These are phyloP conservation scores for Helobdella robusta DNA, from an alignment of 2,888 invertebrate genomes.

Conservation along the genomic window DNA sequence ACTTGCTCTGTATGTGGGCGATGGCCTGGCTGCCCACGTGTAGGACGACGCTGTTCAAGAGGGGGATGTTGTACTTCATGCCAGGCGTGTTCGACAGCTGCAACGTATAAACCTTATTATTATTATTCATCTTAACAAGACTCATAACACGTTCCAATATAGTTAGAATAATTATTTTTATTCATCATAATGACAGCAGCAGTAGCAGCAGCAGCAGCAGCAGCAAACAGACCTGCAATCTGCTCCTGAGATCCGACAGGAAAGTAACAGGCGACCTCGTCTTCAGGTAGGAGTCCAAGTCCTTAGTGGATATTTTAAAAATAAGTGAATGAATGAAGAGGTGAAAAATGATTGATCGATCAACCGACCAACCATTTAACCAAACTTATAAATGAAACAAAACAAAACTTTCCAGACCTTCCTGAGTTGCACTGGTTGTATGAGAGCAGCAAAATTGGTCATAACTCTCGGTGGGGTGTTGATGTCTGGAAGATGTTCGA, in stretches of 20 bases:
- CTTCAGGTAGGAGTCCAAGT: conserved; percentile 89
- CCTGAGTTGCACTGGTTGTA: conserved; percentile 77
- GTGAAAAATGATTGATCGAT: background rate
- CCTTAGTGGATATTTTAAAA: conserved; percentile 50
- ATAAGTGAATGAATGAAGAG: background rate
- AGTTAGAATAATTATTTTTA: too few relatives aligned
- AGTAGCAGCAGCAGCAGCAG: background rate
- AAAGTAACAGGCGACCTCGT: conserved; percentile 88
- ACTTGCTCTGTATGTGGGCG: conserved; percentile 75
- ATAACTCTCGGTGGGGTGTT: conserved; percentile 76
- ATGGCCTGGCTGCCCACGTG: conserved; percentile 91
- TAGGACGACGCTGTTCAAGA: conserved; percentile 92
- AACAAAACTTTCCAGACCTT: conserved; percentile 54
- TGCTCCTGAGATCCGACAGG: conserved; percentile 74
- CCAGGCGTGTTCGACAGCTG: conserved; percentile 59
- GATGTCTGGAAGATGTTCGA: conserved; percentile 77
- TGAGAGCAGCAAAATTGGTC: conserved; percentile 74
- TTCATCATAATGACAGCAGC: background rate
- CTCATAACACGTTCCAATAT: too few relatives aligned
- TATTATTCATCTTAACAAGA: too few relatives aligned
- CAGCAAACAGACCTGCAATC: conserved; percentile 61
- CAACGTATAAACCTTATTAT: too few relatives aligned
- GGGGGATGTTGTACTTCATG: conserved; percentile 81
- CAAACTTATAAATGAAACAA: background rate
- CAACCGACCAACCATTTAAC: too few relatives aligned